Base-by-base conservation (phyloP, 2,888 invertebrate genomes). In the Phengaris alcon region DNA sequence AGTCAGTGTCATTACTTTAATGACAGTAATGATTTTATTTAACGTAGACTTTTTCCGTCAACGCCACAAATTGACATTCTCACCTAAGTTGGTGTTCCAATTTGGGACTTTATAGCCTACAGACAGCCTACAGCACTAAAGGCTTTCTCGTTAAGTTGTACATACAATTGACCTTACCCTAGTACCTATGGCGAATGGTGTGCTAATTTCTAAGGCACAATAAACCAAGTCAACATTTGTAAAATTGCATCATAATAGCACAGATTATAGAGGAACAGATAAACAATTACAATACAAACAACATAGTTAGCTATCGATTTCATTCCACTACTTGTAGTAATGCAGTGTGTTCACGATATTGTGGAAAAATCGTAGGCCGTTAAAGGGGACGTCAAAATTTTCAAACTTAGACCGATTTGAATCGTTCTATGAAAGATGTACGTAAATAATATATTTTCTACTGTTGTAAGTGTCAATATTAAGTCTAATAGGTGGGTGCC, bases 21-120 rank as follows among this genome's bases (percentile, higher is more conserved):
- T 64, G 64, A 64, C 6, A 44, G 35, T 64, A 64, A 64, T 64
- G 64, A 44, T 64, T 10, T 44, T 6, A 44, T 64, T 64, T 12
- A 9, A 22, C 59, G 59, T 59, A 9, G 59, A 3, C 22, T 22
- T 9, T 22, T 8, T 52, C 35, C 44, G 35, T 64, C 64, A 44
- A 64, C 35, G 52, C 7, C 52, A 3, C 22, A 22, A 22, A 64
- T 64, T 44, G 64, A 44, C 64, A 6, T 35, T 64, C 44, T 12
- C 64, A 35, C 48, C 48, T 8, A 64, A 44, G 64, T 64, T 0
- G 35, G 35, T 64, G 64, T 64, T 64, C 12, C 10, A 44, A 64
- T 44, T 64, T 64, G 35, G 64, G 35, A 59, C 64, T 64, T 64
- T 64, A 64, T 64, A 35, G 64, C 44, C 35, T 12, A 59, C 22